Evolutionary conservation across 2,113 vertebrate genomes (phyloP), one percentile per base, ranked within the genome.

Genomic region (Toxotes jaculatrix): DNA sequence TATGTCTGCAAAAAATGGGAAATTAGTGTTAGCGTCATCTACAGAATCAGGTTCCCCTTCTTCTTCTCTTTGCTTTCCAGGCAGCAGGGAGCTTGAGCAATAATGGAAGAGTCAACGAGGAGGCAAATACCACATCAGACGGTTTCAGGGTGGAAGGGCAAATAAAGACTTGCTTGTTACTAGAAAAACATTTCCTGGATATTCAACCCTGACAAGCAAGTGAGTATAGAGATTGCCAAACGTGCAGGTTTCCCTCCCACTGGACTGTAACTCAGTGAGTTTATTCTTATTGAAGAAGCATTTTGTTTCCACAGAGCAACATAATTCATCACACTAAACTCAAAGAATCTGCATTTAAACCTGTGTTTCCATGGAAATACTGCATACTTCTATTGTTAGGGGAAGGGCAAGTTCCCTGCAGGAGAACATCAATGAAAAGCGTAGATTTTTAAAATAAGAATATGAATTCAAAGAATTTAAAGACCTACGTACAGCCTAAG

Each of bases 61-160:
- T 85, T 31, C 66, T 74, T 34, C 56, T 38, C 68, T 64, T 11
- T 70, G 43, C 76, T 75, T 85, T 83, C 75, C 77, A 79, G 82
- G 85, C 53, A 74, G 55, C 27, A 0, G 32, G 27, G n/a, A 70
- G 12, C 47, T 91, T 82, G 49, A 74, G 88, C 72, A 89, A 90
- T 61, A 75, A 45, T 84, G 87, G 89, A 82, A 82, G 21, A 49
- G 4, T 47, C 27, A 23, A 5, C 4, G 14, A 31, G 23, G 40
- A 61, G 4, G 1, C 7, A 17, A 7, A 19, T 17, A 4, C 7
- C 38, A 43, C 9, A 0, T 34, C 16, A 23, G 36, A 31, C 8
- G 2, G 0, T 59, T 36, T 40, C 5, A 45, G 8, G 10, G 47
- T 0, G 51, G 8, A 8, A 59, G 5, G 10, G 51, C 17, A 57